A percentile compares a stretch with the other conserved stretches of the same genome.
These are phyloP conservation scores for Halcyon badia DNA, from an alignment of 2,797 vertebrate genomes.

Conservation along the genomic window DNA sequence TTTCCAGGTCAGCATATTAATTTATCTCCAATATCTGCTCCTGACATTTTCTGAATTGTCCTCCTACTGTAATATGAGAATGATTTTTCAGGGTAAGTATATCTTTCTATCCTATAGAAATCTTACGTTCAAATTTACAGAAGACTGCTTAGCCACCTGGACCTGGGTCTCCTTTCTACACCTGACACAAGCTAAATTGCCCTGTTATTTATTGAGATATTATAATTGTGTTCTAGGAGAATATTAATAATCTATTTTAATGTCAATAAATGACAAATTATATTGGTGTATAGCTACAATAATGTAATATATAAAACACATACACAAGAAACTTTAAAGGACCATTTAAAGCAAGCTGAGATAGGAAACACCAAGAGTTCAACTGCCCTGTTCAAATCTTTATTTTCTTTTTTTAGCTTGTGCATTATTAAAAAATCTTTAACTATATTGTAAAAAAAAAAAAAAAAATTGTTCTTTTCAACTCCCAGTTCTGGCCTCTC, in stretches of 20 bases:
- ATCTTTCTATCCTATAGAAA: neutral
- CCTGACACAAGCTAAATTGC: neutral
- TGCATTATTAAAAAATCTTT: neutral
- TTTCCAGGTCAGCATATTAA: neutral
- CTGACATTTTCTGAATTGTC: neutral
- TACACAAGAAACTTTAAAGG: neutral
- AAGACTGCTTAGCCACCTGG: accelerated
- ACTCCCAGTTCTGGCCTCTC: neutral
- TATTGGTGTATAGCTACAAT: neutral
- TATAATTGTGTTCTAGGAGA: neutral
- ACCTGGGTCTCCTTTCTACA: neutral
- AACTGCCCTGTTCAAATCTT: neutral
- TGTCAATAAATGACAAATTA: neutral
- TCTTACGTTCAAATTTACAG: neutral
- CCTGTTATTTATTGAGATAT: neutral
- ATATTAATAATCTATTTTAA: neutral
- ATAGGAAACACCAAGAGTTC: neutral
- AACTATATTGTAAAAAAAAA: neutral
- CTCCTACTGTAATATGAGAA: neutral
- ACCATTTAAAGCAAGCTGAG: neutral
- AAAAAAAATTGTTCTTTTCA: neutral
- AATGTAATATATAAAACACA: neutral
- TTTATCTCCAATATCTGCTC: neutral
- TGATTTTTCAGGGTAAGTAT: neutral
- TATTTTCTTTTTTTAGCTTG: neutral